Conservation (phyloP, 2,888 invertebrate species). For the Macroteleia sp. region DNA sequence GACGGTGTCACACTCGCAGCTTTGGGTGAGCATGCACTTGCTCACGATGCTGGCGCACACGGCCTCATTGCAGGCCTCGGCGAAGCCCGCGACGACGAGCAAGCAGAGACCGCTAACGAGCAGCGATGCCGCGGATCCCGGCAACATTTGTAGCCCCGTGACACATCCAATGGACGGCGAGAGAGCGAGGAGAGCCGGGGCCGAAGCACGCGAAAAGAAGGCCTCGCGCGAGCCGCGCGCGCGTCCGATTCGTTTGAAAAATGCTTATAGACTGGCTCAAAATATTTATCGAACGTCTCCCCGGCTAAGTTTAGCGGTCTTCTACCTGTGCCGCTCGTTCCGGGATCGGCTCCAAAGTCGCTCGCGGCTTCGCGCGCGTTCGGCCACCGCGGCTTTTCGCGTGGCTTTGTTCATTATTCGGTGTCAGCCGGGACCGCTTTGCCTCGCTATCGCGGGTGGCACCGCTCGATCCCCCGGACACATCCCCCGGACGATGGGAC, state of each 20-base stretch:
- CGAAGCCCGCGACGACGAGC: slow-evolving; percentile 54
- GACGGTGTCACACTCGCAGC: slow-evolving; percentile 96
- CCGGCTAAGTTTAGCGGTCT: slow-evolving; percentile 31
- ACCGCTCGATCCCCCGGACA: background rate
- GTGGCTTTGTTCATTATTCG: slow-evolving; percentile 21
- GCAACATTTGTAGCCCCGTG: slow-evolving; percentile 46
- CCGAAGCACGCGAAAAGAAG: no score
- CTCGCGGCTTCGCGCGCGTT: slow-evolving; percentile 9
- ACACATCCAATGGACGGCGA: no score
- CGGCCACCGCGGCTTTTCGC: slow-evolving; percentile 11
- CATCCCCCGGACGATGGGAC: no score
- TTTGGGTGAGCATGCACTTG: slow-evolving; percentile 97
- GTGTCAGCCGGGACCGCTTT: background rate
- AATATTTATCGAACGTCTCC: slow-evolving; percentile 54
- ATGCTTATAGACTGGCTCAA: slow-evolving; percentile 58
- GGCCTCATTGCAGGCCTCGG: slow-evolving; percentile 92
- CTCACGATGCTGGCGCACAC: slow-evolving; percentile 98
- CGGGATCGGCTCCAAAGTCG: slow-evolving; percentile 34
- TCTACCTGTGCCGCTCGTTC: slow-evolving; percentile 47
- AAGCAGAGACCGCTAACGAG: slow-evolving; percentile 14
- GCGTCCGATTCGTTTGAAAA: slow-evolving; percentile 60
- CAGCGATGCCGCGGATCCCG: slow-evolving; percentile 37
- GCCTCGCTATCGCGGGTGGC: background rate
- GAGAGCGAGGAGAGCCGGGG: no score
- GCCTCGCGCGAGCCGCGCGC: slow-evolving; percentile 11